Evolutionary conservation across 2,113 vertebrate species (phyloP), one percentile per base, ranked within the genome.

Genomic region (Capreolus pygargus): DNA sequence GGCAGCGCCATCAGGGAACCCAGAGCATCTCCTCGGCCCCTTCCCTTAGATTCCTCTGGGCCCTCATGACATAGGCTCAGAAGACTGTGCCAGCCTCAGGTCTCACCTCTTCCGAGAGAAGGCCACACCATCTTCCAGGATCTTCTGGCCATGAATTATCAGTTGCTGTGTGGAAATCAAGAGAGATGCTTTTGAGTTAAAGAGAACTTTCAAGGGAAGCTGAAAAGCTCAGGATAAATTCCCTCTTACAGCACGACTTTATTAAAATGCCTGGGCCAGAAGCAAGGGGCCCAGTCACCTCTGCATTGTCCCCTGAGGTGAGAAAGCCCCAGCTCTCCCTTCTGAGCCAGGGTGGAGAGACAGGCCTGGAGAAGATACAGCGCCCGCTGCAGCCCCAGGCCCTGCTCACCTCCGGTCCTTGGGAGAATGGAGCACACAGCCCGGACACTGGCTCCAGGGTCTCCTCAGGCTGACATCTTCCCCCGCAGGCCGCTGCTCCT

Each of bases 21-120:
- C 54, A 82, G 43, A 0, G 1, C 27, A 11, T 30, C 33, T 39
- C n/a, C 28, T 27, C 0, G 4, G 64, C 14, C 61, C 54, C 64
- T 74, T 17, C 84, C 61, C n/a, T 23, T 23, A 52, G 60, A 36
- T 27, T 57, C 87, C 39, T 82, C 74, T 4, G 2, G 7, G 12
- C 2, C 67, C 43, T 82, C 16, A 1, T 17, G 33, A 12, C 0
- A 0, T 1, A 27, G 21, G 7, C 79, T 87, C 60, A 79, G 67
- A 78, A 86, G 43, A 67, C n/a, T 6, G 3, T 12, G 17, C 39
- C 43, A 25, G 27, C 15, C 23, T 33, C 84, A 58, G 39, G 52
- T 50, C 95, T 97, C 91, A 98, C 97, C 96, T 97, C 45, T 89
- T 52, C 89, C 16, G n/a, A 96, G n/a, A 96, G n/a, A 85, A 93